Conservation (phyloP, 1,140 invertebrate species). For the Gerris buenoi region DNA sequence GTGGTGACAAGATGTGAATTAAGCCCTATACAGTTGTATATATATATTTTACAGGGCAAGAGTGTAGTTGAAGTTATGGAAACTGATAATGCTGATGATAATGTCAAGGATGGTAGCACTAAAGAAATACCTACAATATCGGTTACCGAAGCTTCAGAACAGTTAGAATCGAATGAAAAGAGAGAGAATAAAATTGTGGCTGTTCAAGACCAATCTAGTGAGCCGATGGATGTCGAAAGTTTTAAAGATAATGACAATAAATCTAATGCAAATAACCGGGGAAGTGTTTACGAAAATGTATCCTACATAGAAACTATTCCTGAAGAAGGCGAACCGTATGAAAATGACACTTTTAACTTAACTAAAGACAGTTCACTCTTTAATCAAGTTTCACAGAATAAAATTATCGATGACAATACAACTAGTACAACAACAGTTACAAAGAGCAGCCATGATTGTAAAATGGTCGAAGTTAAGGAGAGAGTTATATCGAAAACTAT, state of each 20-base stretch:
- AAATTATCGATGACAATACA: constrained; percentile 25
- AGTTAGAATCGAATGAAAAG: neutral
- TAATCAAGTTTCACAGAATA: constrained; percentile 47
- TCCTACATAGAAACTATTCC: constrained; percentile 17
- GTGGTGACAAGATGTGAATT: no score
- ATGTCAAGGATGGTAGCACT: constrained; percentile 3
- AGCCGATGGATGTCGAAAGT: constrained; percentile 5
- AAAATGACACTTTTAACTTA: constrained; percentile 36
- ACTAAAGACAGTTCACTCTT: constrained; percentile 51
- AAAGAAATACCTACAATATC: constrained; percentile 18
- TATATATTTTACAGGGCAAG: constrained; percentile 6
- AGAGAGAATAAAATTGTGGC: constrained; percentile 27
- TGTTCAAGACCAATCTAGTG: constrained; percentile 31
- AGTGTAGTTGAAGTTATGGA: constrained; percentile 7
- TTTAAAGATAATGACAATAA: neutral
- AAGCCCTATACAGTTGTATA: no score
- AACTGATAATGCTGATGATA: constrained; percentile 2
- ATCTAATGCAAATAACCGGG: constrained; percentile 12
- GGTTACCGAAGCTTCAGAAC: constrained; percentile 15
- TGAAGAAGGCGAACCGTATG: constrained; percentile 23
- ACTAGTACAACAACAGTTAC: constrained; percentile 18
- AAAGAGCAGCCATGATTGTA: constrained; percentile 25
- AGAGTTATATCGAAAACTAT: constrained; percentile 37
- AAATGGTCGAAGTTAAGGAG: constrained; percentile 40
- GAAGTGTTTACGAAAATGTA: constrained; percentile 23